A percentile compares a stretch with the other conserved stretches of the same genome.
Evolutionary conservation across 2,797 vertebrate species (phyloP).

Genomic region (Psittacula derbiana): DNA sequence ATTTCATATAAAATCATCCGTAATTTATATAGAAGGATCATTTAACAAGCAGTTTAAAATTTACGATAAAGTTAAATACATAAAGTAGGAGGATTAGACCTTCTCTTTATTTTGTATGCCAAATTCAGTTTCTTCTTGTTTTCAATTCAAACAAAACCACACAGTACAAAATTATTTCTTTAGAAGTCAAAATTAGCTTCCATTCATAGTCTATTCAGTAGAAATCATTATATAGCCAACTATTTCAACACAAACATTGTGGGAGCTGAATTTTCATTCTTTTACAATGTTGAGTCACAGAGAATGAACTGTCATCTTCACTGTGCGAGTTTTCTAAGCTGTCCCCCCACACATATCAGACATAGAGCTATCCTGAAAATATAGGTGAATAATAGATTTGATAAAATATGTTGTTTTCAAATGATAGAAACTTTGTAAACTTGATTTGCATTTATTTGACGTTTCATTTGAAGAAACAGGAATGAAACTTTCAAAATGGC

Average conservation of each 20-base stretch:
- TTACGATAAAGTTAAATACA: not conserved
- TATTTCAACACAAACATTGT: not conserved
- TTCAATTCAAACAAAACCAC: not conserved
- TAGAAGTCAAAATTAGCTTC: not conserved
- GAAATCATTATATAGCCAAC: not conserved
- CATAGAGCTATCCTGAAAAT: not conserved
- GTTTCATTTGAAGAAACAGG: not conserved
- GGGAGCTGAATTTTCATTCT: not conserved
- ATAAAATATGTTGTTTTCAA: conserved; percentile 22
- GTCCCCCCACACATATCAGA: not conserved
- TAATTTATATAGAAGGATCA: not conserved
- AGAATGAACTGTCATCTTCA: not conserved
- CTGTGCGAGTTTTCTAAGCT: conserved; percentile 10
- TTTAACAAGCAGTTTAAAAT: not conserved
- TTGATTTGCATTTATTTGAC: conserved; percentile 47
- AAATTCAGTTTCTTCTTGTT: not conserved
- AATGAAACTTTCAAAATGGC: conserved; percentile 29
- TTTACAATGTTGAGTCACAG: not conserved
- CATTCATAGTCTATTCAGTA: not conserved
- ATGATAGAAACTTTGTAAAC: not conserved
- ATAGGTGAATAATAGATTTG: conserved; percentile 54
- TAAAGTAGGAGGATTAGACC: not conserved
- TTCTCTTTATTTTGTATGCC: not conserved
- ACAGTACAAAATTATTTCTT: not conserved
- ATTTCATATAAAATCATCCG: not conserved